These are phyloP conservation scores for Romanogobio albipinnatus DNA, from an alignment of 2,113 vertebrate genomes.

Conservation along the genomic window DNA sequence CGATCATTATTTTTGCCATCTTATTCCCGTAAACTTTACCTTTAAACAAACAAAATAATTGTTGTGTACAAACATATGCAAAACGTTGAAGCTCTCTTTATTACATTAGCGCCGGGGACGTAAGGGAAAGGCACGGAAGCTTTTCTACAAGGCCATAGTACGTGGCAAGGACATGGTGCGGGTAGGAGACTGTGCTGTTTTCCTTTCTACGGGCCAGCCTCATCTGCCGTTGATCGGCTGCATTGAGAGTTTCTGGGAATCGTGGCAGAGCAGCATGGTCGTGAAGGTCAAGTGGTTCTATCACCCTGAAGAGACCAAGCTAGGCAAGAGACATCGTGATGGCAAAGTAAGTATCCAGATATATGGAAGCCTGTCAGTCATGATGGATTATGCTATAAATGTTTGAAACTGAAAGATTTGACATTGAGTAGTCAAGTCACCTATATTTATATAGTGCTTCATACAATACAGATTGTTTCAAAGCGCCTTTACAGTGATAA, in stretches of 20 bases:
- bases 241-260: conserved; percentile 98
- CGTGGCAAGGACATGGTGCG: conserved; percentile 90
- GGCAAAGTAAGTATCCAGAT: conserved; percentile 83
- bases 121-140: conserved; percentile 94
- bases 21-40: not conserved
- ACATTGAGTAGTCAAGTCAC: not conserved
- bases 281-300: conserved; percentile 99
- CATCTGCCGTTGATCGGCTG: conserved; percentile 94
- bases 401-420: not conserved
- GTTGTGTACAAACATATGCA: not conserved
- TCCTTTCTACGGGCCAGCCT: conserved; percentile 91
- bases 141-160: conserved; percentile 97
- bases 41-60: not conserved
- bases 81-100: conserved; percentile 36
- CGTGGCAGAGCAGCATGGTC: conserved; percentile 97
- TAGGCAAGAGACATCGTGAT: conserved; percentile 91
- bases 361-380: not conserved
- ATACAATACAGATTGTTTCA: no score
- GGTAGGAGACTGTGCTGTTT: conserved; percentile 94
- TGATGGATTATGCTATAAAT: not conserved
- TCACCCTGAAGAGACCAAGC: conserved; percentile 95
- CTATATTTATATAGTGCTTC: no score
- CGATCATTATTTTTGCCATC: not conserved
- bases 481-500: no score
- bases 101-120: conserved; percentile 88